These are phyloP conservation scores for Sebastes oblongus DNA, from an alignment of 2,797 vertebrate species.

Conservation along the genomic window DNA sequence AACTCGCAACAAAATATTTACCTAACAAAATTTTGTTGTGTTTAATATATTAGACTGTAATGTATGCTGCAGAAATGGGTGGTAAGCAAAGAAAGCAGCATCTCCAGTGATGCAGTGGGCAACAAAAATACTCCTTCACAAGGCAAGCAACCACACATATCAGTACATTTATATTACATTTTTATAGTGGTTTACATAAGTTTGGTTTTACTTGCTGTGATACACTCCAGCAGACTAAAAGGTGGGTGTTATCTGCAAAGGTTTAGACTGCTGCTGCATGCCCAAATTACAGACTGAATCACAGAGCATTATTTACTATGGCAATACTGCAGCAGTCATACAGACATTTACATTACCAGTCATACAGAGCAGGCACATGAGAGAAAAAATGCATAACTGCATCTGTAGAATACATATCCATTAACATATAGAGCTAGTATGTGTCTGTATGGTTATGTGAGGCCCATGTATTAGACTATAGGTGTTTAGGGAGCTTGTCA, in stretches of 20 bases:
- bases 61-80: too few relatives aligned
- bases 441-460: not conserved
- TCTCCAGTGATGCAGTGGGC: not conserved
- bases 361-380: not conserved
- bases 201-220: not conserved
- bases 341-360: not conserved
- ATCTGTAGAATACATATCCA: not conserved
- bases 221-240: not conserved
- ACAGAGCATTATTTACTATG: not conserved
- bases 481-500: not conserved
- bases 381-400: constrained; percentile 1
- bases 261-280: not conserved
- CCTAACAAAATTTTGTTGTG: too few relatives aligned
- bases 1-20: too few relatives aligned
- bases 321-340: not conserved
- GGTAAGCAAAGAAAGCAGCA: not conserved
- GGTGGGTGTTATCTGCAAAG: not conserved
- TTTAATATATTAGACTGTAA: too few relatives aligned
- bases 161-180: not conserved
- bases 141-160: not conserved
- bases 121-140: not conserved
- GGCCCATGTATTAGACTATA: constrained; percentile 15
- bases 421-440: not conserved
- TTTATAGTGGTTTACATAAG: not conserved
- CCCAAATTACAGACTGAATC: not conserved